Conservation (phyloP, 2,113 vertebrate species). For the Archilochus colubris region DNA sequence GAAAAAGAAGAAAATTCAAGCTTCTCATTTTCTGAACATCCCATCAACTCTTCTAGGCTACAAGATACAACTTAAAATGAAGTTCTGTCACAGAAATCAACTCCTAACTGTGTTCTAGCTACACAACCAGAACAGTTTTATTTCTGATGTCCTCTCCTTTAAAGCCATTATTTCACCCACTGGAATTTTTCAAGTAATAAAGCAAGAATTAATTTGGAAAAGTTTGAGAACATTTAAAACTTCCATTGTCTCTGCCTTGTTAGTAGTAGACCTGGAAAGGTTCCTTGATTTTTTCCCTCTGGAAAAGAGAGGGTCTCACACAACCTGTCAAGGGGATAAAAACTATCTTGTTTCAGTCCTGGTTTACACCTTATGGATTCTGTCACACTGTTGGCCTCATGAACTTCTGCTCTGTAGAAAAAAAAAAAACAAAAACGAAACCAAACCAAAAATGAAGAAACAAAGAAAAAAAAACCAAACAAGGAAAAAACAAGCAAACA, state of each 20-base stretch:
- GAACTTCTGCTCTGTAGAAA: not conserved
- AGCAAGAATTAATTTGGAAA: not conserved
- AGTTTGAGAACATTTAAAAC: not conserved
- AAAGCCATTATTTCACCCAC: slow-evolving; percentile 48
- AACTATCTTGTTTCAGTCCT: not conserved
- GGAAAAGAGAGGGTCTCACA: not conserved
- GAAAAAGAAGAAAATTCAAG: not conserved
- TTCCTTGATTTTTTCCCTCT: not conserved
- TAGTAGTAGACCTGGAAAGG: not conserved
- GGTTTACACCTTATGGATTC: not conserved
- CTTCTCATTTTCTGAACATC: not conserved
- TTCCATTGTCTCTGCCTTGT: not conserved
- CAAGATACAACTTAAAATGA: slow-evolving; percentile 42
- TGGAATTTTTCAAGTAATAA: slow-evolving; percentile 28
- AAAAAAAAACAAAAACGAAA: too few species aligned
- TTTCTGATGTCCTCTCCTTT: slow-evolving; percentile 17
- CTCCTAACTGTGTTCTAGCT: not conserved
- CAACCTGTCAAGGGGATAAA: not conserved
- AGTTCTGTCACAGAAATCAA: slow-evolving; percentile 46
- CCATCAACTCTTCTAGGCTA: slow-evolving; percentile 11
- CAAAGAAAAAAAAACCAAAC: too few species aligned
- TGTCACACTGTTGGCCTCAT: fast-evolving
- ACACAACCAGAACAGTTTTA: slow-evolving; percentile 1
- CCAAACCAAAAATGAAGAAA: too few species aligned
- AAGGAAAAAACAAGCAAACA: too few species aligned